Base-by-base conservation (phyloP, 2,113 vertebrate genomes). In the Campylomormyrus numenius region DNA sequence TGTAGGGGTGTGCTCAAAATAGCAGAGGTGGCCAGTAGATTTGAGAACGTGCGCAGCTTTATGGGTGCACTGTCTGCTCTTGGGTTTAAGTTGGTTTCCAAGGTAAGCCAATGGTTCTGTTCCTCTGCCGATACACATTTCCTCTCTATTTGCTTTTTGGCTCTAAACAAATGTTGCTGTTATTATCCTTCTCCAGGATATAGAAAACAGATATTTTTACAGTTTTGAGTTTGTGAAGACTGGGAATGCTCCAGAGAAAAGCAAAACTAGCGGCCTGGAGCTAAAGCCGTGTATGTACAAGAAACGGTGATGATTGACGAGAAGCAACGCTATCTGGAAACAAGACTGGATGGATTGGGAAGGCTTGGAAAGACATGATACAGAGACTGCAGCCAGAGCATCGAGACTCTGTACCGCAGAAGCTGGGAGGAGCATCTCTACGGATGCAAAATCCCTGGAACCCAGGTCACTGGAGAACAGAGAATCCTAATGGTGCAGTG, bases 1-100 rank as follows among this genome's bases (percentile, higher is more conserved):
- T 93, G 46, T 0, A 99, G 98, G 89, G 98, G 98, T 10, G 92
- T 97, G 5, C 95, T 99, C 89, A 96, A 98, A 95, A 95, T 99
- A 86, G 98, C 98, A 0, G 98, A 99, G 91, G 98, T 99, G 77
- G 96, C 97, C 48, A 99, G 98, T 85, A 96, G 98, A 85, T 99
- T 99, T 24, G 96, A 96, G 56, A 96, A 97, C 80, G 91, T 94
- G 35, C 93, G 92, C 1, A 92, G 58, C 89, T 99, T 99, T 89
- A 0, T 95, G 62, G 93, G 90, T 0, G 95, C 95, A 0, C 92
- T 99, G 92, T 90, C 93, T 3, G 93, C 91, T 80, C 94, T 99
- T 80, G 98, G 98, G 88, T 99, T 99, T 94, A 97, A 94, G 91
- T 88, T 95, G 3, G 56, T 94, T 85, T 95, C 93, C 77, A 98